Conservation (phyloP, 1,140 invertebrate genomes). For the Caenorhabditis inopinata region DNA sequence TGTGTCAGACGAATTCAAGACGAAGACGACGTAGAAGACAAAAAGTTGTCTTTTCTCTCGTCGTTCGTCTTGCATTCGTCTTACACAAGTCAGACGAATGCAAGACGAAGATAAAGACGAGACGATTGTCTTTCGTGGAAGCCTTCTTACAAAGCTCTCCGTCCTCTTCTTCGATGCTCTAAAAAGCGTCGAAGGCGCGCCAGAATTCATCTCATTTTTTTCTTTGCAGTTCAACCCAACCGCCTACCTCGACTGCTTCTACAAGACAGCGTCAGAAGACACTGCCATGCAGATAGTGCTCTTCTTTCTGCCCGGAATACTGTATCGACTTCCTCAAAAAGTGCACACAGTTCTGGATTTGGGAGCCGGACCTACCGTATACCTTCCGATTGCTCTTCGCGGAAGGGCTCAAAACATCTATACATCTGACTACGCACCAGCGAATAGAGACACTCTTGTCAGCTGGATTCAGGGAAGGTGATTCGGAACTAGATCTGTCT, state of each 20-base stretch:
- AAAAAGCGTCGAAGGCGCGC: no score
- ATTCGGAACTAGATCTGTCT: no score
- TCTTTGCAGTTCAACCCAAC: constrained; percentile 59
- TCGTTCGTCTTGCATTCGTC: no score
- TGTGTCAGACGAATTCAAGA: no score
- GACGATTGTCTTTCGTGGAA: no score
- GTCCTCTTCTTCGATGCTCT: no score
- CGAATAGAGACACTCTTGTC: constrained; percentile 54
- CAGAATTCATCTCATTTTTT: no score
- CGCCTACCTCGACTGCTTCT: constrained; percentile 58
- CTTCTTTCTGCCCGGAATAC: constrained; percentile 64
- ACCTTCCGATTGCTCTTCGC: constrained; percentile 60
- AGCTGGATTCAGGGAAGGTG: constrained; percentile 55
- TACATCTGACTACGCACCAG: constrained; percentile 64
- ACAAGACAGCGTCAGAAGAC: constrained; percentile 57
- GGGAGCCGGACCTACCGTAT: constrained; percentile 64
- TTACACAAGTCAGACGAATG: no score
- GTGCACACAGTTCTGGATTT: constrained; percentile 58
- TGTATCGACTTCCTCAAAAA: constrained; percentile 59
- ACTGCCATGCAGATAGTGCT: constrained; percentile 62
- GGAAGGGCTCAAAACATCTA: constrained; percentile 56
- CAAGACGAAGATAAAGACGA: no score
- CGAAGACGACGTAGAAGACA: background rate
- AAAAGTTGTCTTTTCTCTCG: no score
- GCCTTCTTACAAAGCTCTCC: no score